Base-by-base conservation (phyloP, 2,888 invertebrate species). In the Drosophila kambysellisi region DNA sequence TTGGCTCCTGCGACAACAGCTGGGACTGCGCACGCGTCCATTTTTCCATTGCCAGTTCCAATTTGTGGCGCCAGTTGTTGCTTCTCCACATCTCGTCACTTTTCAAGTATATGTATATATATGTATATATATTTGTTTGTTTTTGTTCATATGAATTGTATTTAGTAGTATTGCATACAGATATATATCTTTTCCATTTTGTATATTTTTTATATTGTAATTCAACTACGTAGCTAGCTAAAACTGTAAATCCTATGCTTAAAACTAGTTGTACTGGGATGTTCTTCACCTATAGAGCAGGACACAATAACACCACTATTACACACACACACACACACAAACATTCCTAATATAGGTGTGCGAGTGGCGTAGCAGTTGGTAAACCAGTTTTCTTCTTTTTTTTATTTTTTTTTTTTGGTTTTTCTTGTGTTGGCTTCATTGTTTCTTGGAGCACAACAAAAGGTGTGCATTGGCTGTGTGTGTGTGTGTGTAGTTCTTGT, bases 371-470 rank as follows among this genome's bases (percentile, higher is more conserved):
- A 51, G 57, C 85, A 86, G 88, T 89, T 89, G 88, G 74, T 60
- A 86, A 86, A 86, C 85, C 85, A 80, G 85, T 86, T 86, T 84
- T 73, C 48, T 46, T 39, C 29, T 59, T 63, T 30, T 39, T 52
- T 52, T 29, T 43, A 41, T 17, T 59, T 63, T 30, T 39, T 52
- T 52, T 29, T 43, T 46, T 17, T 62, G 29, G 20, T 20, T 46
- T 39, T 46, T 46, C 25, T 11, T 54, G 54, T 56, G 15, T 25
- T 39, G 7, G 54, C 29, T 37, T 37, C 25, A 29, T 67, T 58
- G 51, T 51, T 65, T 79, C 69, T 60, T 72, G 73, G 67, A 68
- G 70, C 54, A 65, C 63, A 70, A 87, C 73, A 89, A 89, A 81
- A 87, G 73, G 76, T 84, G 68, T 74, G 63, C 51, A 50, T 46